phyloP scores from a whole-genome alignment of 2,113 vertebrate species.

The Cacatua alba region DNA sequence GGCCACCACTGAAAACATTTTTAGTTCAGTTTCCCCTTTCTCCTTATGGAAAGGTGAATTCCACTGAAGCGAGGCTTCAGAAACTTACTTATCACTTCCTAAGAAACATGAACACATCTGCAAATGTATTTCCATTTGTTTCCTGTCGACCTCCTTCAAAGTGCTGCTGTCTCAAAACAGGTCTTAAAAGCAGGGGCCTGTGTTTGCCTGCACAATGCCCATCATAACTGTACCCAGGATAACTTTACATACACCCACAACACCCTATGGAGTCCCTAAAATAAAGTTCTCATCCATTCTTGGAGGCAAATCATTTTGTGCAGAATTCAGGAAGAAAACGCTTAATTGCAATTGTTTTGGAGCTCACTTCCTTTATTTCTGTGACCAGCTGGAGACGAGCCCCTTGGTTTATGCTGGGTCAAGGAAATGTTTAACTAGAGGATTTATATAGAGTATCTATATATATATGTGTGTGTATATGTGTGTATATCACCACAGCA shows the following conservation, averaged over 20 bases:
- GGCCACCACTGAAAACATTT: neutral
- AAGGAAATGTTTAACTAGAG: constrained; percentile 3
- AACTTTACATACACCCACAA: neutral
- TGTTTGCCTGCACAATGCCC: neutral
- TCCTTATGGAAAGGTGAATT: neutral
- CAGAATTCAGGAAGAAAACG: neutral
- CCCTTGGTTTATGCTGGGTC: neutral
- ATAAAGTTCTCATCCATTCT: neutral
- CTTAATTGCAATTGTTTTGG: neutral
- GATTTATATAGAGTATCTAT: constrained; percentile 2
- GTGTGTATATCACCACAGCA: neutral
- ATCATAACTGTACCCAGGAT: neutral
- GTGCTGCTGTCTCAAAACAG: neutral
- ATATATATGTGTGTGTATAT: neutral
- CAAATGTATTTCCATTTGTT: neutral
- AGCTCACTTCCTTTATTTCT: neutral
- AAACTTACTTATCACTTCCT: neutral
- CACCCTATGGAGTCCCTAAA: neutral
- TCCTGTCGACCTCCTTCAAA: neutral
- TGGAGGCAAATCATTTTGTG: neutral
- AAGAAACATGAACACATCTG: neutral
- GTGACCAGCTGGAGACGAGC: neutral
- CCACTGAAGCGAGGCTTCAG: neutral
- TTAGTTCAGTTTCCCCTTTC: neutral
- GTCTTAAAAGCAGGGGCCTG: neutral